A percentile compares a stretch with the other conserved stretches of the same genome.
phyloP scores from a whole-genome alignment of 2,797 vertebrate species.

The Alcedo quadribrachys region DNA sequence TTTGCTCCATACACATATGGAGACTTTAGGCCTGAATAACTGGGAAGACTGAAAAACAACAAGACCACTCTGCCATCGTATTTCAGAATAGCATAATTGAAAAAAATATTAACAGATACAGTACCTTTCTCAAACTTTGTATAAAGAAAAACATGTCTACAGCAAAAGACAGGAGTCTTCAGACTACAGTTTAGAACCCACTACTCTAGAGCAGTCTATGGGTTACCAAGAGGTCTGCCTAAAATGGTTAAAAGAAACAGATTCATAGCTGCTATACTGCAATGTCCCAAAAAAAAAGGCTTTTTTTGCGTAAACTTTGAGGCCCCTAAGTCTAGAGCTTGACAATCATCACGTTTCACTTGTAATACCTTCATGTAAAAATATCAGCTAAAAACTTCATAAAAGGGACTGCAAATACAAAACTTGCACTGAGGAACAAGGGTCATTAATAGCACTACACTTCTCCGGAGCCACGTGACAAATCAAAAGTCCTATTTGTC shows the following conservation, averaged over 20 bases:
- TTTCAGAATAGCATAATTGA: no score
- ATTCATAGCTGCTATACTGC: not conserved
- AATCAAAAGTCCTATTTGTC: not conserved
- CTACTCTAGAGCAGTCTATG: not conserved
- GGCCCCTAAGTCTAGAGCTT: not conserved
- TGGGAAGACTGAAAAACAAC: no score
- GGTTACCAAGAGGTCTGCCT: not conserved
- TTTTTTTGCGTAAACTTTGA: not conserved
- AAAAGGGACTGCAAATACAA: not conserved
- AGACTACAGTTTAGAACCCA: not conserved
- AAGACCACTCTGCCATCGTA: no score
- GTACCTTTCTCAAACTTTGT: no score
- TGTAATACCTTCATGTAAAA: not conserved
- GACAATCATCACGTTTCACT: not conserved
- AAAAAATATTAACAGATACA: no score
- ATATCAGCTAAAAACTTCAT: not conserved
- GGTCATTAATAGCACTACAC: rapidly evolving
- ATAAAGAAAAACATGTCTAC: not conserved
- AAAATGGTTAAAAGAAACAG: not conserved
- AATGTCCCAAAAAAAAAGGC: not conserved
- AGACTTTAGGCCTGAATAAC: no score
- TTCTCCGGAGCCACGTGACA: not conserved
- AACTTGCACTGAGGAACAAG: not conserved
- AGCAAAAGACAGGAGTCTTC: not conserved
- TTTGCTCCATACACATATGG: no score